Percentiles rank a stretch among this genome's conserved stretches.
Evolutionary conservation across 1,140 invertebrate genomes (phyloP).

Genomic region (Battus philenor): DNA sequence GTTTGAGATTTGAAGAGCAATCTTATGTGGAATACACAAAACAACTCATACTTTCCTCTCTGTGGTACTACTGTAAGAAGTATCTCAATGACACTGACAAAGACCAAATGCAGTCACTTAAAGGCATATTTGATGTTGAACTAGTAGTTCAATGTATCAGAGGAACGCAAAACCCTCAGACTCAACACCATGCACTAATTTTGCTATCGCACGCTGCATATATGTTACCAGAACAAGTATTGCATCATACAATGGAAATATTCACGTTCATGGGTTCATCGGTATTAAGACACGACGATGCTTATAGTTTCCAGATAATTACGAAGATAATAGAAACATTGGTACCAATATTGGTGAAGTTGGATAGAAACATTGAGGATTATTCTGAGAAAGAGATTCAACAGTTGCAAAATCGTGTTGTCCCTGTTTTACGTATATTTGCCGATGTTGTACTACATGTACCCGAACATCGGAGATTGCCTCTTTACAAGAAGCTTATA

Average conservation of each 20-base stretch:
- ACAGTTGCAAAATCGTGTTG: conserved; percentile 70
- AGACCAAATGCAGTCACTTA: conserved; percentile 73
- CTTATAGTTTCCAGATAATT: conserved; percentile 95
- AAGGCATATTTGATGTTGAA: conserved; percentile 85
- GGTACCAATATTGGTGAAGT: conserved; percentile 87
- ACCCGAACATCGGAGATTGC: conserved; percentile 89
- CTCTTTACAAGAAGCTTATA: conserved; percentile 88
- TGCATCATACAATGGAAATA: conserved; percentile 95
- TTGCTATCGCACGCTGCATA: conserved; percentile 86
- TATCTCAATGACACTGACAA: conserved; percentile 68
- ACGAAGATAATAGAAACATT: conserved; percentile 92
- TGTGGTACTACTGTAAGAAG: conserved; percentile 83
- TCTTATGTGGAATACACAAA: conserved; percentile 92
- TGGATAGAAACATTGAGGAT: conserved; percentile 67
- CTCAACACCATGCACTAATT: conserved; percentile 92
- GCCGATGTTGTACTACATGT: conserved; percentile 92
- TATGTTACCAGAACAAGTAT: conserved; percentile 86
- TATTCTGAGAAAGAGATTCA: conserved; percentile 67
- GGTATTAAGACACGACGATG: conserved; percentile 92
- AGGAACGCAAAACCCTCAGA: conserved; percentile 93
- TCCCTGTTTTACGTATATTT: conserved; percentile 90
- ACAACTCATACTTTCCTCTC: conserved; percentile 87
- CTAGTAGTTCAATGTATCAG: conserved; percentile 91
- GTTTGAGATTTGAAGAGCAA: conserved; percentile 88
- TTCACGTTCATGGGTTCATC: conserved; percentile 97